Percentiles rank a stretch among this genome's conserved stretches.
Evolutionary conservation across 1,140 invertebrate species (phyloP).

Genomic region (Hormaphis cornu): DNA sequence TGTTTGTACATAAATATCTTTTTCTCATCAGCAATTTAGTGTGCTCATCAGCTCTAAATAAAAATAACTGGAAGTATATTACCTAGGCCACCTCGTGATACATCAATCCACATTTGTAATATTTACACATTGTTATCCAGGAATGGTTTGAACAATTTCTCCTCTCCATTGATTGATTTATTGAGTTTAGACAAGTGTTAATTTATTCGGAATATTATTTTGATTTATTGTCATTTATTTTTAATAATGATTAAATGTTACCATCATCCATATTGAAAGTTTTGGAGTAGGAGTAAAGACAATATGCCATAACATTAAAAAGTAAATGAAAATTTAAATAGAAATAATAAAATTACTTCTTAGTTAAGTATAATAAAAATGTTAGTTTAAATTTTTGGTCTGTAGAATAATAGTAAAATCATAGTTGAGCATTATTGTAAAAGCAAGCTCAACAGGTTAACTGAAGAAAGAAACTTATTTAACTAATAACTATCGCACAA

Average conservation of each 20-base stretch:
- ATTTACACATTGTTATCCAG: slow-evolving; percentile 15
- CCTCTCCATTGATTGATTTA: slow-evolving; percentile 20
- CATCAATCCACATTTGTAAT: slow-evolving; percentile 21
- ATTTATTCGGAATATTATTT: slow-evolving; percentile 4
- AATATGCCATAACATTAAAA: not conserved
- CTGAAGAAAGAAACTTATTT: not conserved
- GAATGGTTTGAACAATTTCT: slow-evolving; percentile 21
- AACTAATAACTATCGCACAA: not conserved
- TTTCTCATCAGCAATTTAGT: not conserved
- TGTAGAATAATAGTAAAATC: not conserved
- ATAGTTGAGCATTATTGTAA: not conserved
- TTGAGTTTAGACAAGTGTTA: not conserved
- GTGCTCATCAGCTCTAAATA: slow-evolving; percentile 3
- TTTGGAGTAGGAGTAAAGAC: not conserved
- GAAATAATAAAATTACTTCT: not conserved
- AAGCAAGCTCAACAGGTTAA: not conserved
- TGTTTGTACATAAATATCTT: not conserved
- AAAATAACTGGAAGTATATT: slow-evolving; percentile 22
- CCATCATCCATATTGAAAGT: not conserved
- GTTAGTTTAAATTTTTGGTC: not conserved
- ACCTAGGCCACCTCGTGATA: slow-evolving; percentile 22
- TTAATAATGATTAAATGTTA: not conserved
- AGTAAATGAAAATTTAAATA: not conserved
- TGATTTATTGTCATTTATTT: not conserved
- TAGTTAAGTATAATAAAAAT: not conserved